These are phyloP conservation scores for Phalera bucephala DNA, from an alignment of 2,888 invertebrate species.

Conservation along the genomic window DNA sequence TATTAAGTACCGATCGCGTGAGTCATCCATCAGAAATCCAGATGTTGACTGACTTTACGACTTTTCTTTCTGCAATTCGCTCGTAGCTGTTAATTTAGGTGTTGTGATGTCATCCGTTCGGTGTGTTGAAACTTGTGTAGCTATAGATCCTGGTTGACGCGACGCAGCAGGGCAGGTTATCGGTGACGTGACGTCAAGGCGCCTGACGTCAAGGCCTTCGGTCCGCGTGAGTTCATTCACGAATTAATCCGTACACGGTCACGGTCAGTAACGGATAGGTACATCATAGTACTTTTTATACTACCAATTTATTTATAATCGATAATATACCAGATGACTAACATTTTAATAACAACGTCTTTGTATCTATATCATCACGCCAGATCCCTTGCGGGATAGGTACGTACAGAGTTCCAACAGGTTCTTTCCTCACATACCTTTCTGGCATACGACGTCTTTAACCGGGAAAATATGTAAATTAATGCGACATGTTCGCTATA, in stretches of 20 bases:
- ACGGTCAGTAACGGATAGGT: conserved; percentile 43
- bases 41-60: neutral
- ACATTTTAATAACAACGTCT: too few species aligned
- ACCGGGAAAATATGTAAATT: too few species aligned
- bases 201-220: conserved; percentile 57
- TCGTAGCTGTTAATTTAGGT: neutral
- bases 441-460: too few species aligned
- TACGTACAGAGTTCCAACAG: too few species aligned
- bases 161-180: conserved; percentile 42
- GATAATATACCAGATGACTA: too few species aligned
- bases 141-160: conserved; percentile 42
- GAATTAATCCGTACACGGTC: conserved; percentile 63
- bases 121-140: conserved; percentile 20
- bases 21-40: neutral
- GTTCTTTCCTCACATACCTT: too few species aligned
- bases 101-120: conserved; percentile 18
- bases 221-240: conserved; percentile 72
- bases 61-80: neutral
- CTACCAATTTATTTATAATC: neutral
- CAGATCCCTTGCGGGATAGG: too few species aligned
- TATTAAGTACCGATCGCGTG: neutral
- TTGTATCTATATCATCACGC: too few species aligned
- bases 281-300: neutral
- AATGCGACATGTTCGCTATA: too few species aligned
- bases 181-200: conserved; percentile 52